Evolutionary conservation across 2,113 vertebrate genomes (phyloP).

Genomic region (Nyctereutes procyonoides): DNA sequence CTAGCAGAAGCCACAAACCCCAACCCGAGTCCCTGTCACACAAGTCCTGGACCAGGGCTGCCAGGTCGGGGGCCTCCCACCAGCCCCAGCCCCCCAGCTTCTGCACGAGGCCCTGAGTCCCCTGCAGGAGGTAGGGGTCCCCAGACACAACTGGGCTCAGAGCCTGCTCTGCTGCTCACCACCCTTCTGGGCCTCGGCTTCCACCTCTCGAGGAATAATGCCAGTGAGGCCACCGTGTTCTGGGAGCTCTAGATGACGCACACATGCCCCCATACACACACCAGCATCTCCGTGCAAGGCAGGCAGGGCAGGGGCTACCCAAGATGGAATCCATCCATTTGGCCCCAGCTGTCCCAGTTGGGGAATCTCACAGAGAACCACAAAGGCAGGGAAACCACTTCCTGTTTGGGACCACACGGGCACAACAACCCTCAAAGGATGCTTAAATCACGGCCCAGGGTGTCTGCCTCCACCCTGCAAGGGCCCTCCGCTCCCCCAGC

Average conservation of each 20-base stretch:
- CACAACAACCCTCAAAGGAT: accelerated
- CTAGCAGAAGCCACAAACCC: background rate
- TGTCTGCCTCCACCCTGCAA: background rate
- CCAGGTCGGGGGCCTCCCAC: background rate
- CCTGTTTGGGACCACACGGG: background rate
- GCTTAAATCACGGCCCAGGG: background rate
- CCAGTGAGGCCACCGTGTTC: background rate
- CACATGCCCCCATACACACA: accelerated
- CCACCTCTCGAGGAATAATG: background rate
- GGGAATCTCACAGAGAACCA: background rate
- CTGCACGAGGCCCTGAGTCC: background rate
- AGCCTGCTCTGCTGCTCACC: accelerated
- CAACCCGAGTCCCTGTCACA: accelerated
- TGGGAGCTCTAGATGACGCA: background rate
- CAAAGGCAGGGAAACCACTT: background rate
- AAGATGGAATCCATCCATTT: background rate
- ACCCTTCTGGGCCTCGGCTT: background rate
- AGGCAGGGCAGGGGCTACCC: background rate
- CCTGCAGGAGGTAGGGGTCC: accelerated
- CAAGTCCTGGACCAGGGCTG: background rate
- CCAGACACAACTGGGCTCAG: accelerated
- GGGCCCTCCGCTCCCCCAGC: background rate
- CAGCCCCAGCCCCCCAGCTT: background rate
- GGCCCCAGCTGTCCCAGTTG: accelerated
- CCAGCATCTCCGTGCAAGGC: accelerated